Evolutionary conservation across 2,113 vertebrate species (phyloP), one percentile per base, ranked within the genome.

Genomic region (Cryptotis parvus): DNA sequence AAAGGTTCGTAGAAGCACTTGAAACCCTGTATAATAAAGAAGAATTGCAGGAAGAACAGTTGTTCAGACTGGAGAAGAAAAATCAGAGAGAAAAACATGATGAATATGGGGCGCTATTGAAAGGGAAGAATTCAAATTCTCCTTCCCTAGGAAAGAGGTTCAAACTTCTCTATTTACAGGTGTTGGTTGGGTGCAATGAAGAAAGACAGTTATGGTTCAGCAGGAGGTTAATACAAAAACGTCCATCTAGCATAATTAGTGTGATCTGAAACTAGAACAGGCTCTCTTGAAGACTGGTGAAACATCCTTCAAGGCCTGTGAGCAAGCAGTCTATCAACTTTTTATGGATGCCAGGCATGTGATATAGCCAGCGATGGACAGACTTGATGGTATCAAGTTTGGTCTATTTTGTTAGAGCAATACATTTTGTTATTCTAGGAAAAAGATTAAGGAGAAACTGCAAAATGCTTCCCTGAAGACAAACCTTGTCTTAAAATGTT

Each of bases 391-490:
- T 6, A 16, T 88, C n/a, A 63, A 49, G 16, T 2, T 49, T 39
- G 9, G 22, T 58, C 55, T 87, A 10, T 52, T 61, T 66, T 61
- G n/a, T n/a, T n/a, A n/a, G n/a, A 78, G n/a, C 10, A 22, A 66
- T 61, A 83, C 43, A 74, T 49, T 89, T 63, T 84, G 37, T 84
- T 68, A 58, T 65, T 78, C 35, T 76, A 90, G 91, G 63, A 88
- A 66, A 81, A 91, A 43, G 65, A 81, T 61, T 20, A 84, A 63
- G 70, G 84, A 18, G 31, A 37, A 24, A 80, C 0, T 6, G n/a
- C 16, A 41, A 91, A 78, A 35, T 35, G 20, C n/a, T 87, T 84
- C 81, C 55, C 61, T 63, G 65, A 93, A 78, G 18, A 61, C 5
- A 81, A 2, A 63, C 65, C 77, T 12, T 85, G 20, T 9, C 35